phyloP scores from a whole-genome alignment of 2,888 invertebrate species.

The Merodon equestris region DNA sequence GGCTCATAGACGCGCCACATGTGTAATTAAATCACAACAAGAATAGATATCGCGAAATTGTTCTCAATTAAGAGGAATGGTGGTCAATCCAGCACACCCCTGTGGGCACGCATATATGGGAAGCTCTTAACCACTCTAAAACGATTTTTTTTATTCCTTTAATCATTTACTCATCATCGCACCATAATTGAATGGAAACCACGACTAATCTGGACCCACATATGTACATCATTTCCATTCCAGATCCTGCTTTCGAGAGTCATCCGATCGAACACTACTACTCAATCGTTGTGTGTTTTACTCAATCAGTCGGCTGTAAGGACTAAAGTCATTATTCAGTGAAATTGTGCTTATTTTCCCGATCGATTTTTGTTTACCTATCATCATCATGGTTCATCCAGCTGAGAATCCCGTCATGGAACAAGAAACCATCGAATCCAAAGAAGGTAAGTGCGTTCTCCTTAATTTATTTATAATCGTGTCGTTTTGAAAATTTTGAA shows the following conservation, averaged over 20 bases:
- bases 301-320: not conserved
- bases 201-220: slow-evolving; percentile 16
- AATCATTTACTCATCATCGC: slow-evolving; percentile 59
- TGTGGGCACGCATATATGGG: slow-evolving; percentile 14
- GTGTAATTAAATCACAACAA: slow-evolving; percentile 49
- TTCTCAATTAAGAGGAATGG: slow-evolving; percentile 43
- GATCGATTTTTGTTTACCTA: not conserved
- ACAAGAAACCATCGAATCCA: slow-evolving; percentile 22
- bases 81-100: slow-evolving; percentile 13
- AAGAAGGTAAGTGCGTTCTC: slow-evolving; percentile 50
- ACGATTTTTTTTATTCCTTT: slow-evolving; percentile 19
- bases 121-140: slow-evolving; percentile 33
- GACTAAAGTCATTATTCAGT: slow-evolving; percentile 1
- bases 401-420: slow-evolving; percentile 34
- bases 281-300: not conserved
- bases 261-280: not conserved
- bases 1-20: slow-evolving; percentile 12
- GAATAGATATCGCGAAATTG: slow-evolving; percentile 57
- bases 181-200: slow-evolving; percentile 50
- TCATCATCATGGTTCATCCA: slow-evolving; percentile 44
- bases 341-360: not conserved
- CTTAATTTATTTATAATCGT: too few relatives aligned
- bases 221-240: not conserved
- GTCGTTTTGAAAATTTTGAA: too few relatives aligned
- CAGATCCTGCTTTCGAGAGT: slow-evolving; percentile 15